Evolutionary conservation across 2,888 invertebrate species (phyloP).

Genomic region (Criorhina ranunculi): DNA sequence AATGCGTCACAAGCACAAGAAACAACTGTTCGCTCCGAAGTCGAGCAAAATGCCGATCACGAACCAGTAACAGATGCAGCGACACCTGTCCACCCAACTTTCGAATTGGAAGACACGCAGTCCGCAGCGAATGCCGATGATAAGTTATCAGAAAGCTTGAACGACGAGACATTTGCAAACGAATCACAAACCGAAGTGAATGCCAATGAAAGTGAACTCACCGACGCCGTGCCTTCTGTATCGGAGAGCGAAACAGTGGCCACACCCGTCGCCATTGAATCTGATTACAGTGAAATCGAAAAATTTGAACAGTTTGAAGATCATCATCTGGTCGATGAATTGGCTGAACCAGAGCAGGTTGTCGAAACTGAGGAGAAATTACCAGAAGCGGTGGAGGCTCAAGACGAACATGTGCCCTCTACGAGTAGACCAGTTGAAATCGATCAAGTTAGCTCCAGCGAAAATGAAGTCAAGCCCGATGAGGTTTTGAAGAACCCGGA

Average conservation of each 20-base stretch:
- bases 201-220: conserved; percentile 75
- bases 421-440: not conserved
- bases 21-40: not conserved
- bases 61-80: conserved; percentile 34
- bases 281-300: conserved; percentile 69
- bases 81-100: conserved; percentile 70
- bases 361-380: conserved; percentile 28
- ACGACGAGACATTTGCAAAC: conserved; percentile 36
- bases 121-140: conserved; percentile 47
- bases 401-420: conserved; percentile 1
- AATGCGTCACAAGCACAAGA: conserved; percentile 22
- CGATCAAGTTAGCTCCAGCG: conserved; percentile 7
- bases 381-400: not conserved
- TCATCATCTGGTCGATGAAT: conserved; percentile 50
- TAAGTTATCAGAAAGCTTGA: conserved; percentile 25
- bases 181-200: conserved; percentile 56
- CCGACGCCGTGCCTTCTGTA: conserved; percentile 42
- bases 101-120: conserved; percentile 61
- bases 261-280: conserved; percentile 70
- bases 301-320: conserved; percentile 66
- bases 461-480: conserved; percentile 5
- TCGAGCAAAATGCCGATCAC: conserved; percentile 45
- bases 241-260: conserved; percentile 79
- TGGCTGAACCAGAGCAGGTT: conserved; percentile 10
- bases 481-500: conserved; percentile 17